A percentile compares a stretch with the other conserved stretches of the same genome.
Conservation (phyloP, 2,113 vertebrate species). For the Onychostruthus taczanowskii region DNA sequence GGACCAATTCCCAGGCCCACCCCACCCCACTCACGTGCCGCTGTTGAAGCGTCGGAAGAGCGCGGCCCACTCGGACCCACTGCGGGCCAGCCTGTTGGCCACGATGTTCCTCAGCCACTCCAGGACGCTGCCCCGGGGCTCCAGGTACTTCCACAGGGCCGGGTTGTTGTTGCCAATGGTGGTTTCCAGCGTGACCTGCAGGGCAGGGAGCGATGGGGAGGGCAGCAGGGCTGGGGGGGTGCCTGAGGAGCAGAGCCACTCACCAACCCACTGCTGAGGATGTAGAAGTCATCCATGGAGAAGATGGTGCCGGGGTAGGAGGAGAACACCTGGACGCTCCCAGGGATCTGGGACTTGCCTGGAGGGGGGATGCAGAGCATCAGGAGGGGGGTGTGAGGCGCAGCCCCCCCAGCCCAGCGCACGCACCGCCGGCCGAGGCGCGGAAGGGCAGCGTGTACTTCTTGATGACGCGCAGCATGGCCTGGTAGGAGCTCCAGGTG, state of each 20-base stretch:
- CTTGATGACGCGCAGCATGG: slow-evolving; percentile 92
- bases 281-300: slow-evolving; percentile 94
- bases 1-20: rapidly evolving
- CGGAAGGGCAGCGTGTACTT: slow-evolving; percentile 87
- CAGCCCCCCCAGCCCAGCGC: not conserved
- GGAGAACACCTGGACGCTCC: slow-evolving; percentile 83
- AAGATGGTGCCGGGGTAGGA: slow-evolving; percentile 93
- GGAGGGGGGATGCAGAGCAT: not conserved
- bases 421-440: slow-evolving; percentile 73
- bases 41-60: slow-evolving; percentile 89
- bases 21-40: slow-evolving; percentile 82
- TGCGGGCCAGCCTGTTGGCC: slow-evolving; percentile 86
- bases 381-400: rapidly evolving
- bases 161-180: slow-evolving; percentile 92
- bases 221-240: rapidly evolving
- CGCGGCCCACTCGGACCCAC: slow-evolving; percentile 77
- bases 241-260: slow-evolving; percentile 16
- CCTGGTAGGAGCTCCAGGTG: slow-evolving; percentile 90
- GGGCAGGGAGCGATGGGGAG: not conserved
- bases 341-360: slow-evolving; percentile 77
- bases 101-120: slow-evolving; percentile 93
- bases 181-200: slow-evolving; percentile 89
- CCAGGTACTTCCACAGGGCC: slow-evolving; percentile 85
- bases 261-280: slow-evolving; percentile 91
- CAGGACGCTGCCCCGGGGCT: slow-evolving; percentile 77